Evolutionary conservation across 2,797 vertebrate species (phyloP).

Genomic region (Cryptoprocta ferox): DNA sequence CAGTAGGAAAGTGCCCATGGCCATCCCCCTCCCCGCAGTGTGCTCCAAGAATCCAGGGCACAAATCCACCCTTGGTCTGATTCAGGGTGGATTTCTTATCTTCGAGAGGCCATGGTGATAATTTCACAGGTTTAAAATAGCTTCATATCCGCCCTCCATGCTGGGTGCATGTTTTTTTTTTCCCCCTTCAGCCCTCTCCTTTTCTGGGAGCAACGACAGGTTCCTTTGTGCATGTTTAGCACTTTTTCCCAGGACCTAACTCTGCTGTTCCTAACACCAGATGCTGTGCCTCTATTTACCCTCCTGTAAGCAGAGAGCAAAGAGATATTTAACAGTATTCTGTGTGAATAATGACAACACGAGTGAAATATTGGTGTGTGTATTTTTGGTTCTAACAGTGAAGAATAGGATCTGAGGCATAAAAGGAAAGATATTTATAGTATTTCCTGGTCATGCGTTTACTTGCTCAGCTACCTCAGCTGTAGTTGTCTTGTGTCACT

Average conservation of each 20-base stretch:
- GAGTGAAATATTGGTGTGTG: not conserved
- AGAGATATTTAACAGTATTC: not conserved
- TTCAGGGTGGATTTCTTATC: not conserved
- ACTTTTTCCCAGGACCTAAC: not conserved
- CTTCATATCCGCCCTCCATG: not conserved
- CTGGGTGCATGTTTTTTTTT: not conserved
- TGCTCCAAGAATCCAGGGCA: not conserved
- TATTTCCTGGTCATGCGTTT: constrained; percentile 77
- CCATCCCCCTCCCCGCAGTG: accelerated
- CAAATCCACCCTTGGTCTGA: accelerated
- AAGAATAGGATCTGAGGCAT: constrained; percentile 61
- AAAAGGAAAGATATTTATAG: constrained; percentile 73
- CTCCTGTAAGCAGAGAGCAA: not conserved
- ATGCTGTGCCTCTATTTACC: not conserved
- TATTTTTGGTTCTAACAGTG: constrained; percentile 56
- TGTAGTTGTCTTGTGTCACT: constrained; percentile 59
- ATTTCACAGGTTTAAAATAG: not conserved
- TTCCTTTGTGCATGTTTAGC: not conserved
- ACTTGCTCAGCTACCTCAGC: constrained; percentile 64
- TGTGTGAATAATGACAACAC: not conserved
- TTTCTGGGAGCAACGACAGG: not conserved
- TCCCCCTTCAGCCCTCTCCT: not conserved
- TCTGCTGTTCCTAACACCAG: not conserved
- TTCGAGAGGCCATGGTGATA: no score
- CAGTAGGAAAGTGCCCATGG: accelerated